These are phyloP conservation scores for Lepus americanus DNA, from an alignment of 2,113 vertebrate genomes.

Conservation along the genomic window DNA sequence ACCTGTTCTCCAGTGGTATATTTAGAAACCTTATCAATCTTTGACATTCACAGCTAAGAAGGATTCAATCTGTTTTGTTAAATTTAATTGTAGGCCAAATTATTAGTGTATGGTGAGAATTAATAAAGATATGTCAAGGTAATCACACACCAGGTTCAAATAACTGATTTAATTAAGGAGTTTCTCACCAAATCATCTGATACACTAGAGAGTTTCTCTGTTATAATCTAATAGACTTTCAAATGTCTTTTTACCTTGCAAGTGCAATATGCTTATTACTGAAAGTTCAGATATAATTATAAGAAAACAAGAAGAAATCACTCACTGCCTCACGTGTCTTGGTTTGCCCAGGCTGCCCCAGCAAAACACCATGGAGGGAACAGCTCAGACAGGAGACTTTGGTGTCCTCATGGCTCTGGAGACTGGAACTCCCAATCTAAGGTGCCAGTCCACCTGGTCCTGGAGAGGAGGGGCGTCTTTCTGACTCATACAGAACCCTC, in stretches of 20 bases:
- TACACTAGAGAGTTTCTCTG: background rate
- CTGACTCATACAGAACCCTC: background rate
- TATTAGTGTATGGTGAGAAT: conserved; percentile 26
- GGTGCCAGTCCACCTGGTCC: too few relatives aligned
- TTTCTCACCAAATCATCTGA: conserved; percentile 52
- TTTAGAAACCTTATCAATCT: conserved; percentile 57
- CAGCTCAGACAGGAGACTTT: background rate
- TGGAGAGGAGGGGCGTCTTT: background rate
- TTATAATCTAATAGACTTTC: conserved; percentile 23
- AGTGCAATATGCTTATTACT: background rate
- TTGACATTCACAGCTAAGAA: conserved; percentile 37
- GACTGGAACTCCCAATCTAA: background rate
- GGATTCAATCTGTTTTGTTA: conserved; percentile 52
- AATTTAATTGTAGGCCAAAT: conserved; percentile 44
- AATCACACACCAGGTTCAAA: conserved; percentile 16
- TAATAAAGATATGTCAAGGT: conserved; percentile 35
- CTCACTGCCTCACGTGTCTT: background rate
- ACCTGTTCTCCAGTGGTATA: background rate
- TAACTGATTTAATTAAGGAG: conserved; percentile 34
- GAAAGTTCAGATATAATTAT: conserved; percentile 25
- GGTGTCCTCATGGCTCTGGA: background rate
- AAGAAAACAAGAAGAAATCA: background rate
- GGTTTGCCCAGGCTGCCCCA: background rate
- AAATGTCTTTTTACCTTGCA: conserved; percentile 18
- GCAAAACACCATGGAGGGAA: background rate